A percentile compares a stretch with the other conserved stretches of the same genome.
These are phyloP conservation scores for Chorisops tibialis DNA, from an alignment of 2,888 invertebrate species.

Conservation along the genomic window DNA sequence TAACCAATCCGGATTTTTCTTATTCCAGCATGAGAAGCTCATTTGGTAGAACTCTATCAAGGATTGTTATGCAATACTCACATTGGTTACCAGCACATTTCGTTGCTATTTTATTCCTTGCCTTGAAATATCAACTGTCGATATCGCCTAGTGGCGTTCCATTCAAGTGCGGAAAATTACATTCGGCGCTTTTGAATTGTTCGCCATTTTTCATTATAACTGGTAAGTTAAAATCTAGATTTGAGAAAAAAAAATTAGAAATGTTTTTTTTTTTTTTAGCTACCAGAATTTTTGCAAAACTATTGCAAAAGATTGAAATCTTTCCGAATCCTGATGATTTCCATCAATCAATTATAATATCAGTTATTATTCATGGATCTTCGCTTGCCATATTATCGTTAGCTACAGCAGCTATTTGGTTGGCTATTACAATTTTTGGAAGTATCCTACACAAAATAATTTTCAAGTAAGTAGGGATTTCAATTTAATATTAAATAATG, in stretches of 20 bases:
- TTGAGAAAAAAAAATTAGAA: background rate
- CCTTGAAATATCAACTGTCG: conserved; percentile 57
- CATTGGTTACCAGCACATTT: conserved; percentile 65
- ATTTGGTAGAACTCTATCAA: conserved; percentile 59
- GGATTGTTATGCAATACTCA: conserved; percentile 65
- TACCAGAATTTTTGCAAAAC: conserved; percentile 37
- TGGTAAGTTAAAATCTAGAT: conserved; percentile 35
- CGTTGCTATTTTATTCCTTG: conserved; percentile 62
- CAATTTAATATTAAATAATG: background rate
- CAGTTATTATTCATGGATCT: conserved; percentile 61
- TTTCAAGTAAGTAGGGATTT: conserved; percentile 56
- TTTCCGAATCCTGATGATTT: conserved; percentile 37
- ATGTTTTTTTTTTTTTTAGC: conserved; percentile 29
- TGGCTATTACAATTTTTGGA: conserved; percentile 64
- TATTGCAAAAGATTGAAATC: conserved; percentile 32
- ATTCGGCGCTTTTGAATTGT: conserved; percentile 59
- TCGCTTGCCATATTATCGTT: conserved; percentile 61
- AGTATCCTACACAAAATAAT: conserved; percentile 66
- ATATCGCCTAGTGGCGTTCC: conserved; percentile 43
- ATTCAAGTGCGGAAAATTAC: conserved; percentile 55
- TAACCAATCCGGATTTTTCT: background rate
- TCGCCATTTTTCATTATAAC: conserved; percentile 51
- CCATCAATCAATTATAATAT: conserved; percentile 52
- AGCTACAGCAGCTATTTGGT: conserved; percentile 55
- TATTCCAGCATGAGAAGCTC: conserved; percentile 51